Evolutionary conservation across 2,797 vertebrate species (phyloP), one percentile per base, ranked within the genome.

Genomic region (Dallia pectoralis): DNA sequence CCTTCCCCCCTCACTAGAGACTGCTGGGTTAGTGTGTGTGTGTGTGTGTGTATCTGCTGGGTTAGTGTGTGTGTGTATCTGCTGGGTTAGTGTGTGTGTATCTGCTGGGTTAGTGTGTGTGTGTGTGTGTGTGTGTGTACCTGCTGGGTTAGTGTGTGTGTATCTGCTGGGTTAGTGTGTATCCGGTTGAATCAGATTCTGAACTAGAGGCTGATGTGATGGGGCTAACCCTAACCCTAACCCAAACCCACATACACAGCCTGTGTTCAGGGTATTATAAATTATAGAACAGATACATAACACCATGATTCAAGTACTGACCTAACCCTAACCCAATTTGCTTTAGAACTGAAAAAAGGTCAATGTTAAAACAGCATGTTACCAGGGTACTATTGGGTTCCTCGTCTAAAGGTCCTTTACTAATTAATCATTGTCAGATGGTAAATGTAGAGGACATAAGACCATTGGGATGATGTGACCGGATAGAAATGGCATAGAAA

Each of bases 281-380:
- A 78, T 72, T 71, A 72, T 69, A 36, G 19, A 78, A 71, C 47
- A 74, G 72, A 74, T 27, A 71, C 51, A 36, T 25, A 22, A 59
- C 40, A 51, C 69, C 22, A n/a, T 22, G 44, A 49, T 16, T 63
- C 56, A 69, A 22, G 53, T 51, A 40, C 33, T 36, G 33, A n/a
- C n/a, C n/a, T n/a, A n/a, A n/a, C n/a, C n/a, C n/a, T n/a, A n/a
- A n/a, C 44, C 70, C 56, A 59, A 25, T 16, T 4, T 32, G 22
- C 25, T 19, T 16, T 40, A n/a, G 32, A n/a, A n/a, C n/a, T 48
- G 12, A 69, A 11, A 12, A 22, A n/a, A 67, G 14, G 11, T 14
- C 32, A 19, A 22, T 3, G n/a, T 4, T 22, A 47, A 47, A 30
- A 27, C 59, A 11, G 14, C 22, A 53, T 53, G 4, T 53, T n/a